Evolutionary conservation across 2,888 invertebrate genomes (phyloP).

Genomic region (Penaeus monodon): DNA sequence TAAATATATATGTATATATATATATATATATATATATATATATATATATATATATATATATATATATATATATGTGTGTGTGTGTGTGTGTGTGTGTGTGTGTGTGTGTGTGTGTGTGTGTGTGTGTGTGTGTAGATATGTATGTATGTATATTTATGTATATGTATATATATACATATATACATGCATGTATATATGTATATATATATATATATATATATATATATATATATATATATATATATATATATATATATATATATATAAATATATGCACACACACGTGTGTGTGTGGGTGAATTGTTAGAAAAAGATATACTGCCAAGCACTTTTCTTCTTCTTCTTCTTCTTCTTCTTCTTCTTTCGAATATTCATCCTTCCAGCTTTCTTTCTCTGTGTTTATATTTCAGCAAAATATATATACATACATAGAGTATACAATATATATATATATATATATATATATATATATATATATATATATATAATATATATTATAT

Average conservation of each 20-base stretch:
- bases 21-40: neutral
- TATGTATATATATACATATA: neutral
- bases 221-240: no score
- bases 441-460: neutral
- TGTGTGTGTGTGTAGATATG: neutral
- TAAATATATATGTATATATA: neutral
- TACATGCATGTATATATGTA: neutral
- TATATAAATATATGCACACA: no score
- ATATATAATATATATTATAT: no score
- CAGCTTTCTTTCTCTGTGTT: no score
- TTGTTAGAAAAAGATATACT: no score
- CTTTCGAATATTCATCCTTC: no score
- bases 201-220: neutral
- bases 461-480: neutral
- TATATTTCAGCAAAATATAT: no score
- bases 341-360: no score
- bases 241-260: no score
- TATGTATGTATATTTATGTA: neutral
- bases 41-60: neutral
- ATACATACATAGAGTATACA: no score
- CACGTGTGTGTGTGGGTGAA: no score
- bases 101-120: neutral
- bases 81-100: neutral
- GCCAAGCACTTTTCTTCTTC: no score
- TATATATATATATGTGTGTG: neutral